Evolutionary conservation across 1,140 invertebrate genomes (phyloP).

Genomic region (Vanessa atalanta): DNA sequence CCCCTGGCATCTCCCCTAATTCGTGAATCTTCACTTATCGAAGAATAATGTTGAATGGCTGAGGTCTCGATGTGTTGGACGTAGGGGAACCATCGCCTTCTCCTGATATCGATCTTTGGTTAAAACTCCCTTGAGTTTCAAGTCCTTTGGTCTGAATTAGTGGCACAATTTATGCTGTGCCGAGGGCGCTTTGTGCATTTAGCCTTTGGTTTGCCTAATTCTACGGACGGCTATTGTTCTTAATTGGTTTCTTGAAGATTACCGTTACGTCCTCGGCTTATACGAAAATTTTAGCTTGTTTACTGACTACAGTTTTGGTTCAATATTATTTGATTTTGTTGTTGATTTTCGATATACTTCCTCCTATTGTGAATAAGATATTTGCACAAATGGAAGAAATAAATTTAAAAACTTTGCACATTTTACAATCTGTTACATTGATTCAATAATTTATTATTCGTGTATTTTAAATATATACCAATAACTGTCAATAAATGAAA

Average conservation of each 20-base stretch:
- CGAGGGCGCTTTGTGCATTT: slow-evolving; percentile 50
- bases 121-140: slow-evolving; percentile 66
- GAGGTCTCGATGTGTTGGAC: slow-evolving; percentile 55
- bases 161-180: slow-evolving; percentile 66
- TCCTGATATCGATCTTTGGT: slow-evolving; percentile 75
- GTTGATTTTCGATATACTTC: neutral
- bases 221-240: slow-evolving; percentile 38
- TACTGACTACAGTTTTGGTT: neutral
- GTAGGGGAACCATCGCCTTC: slow-evolving; percentile 55
- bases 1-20: slow-evolving; percentile 43
- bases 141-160: slow-evolving; percentile 67
- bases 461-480: neutral
- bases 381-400: neutral
- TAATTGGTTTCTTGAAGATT: slow-evolving; percentile 42
- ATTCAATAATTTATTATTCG: neutral
- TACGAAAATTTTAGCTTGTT: slow-evolving; percentile 13
- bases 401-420: neutral
- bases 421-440: no score
- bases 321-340: neutral
- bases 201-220: slow-evolving; percentile 44
- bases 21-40: slow-evolving; percentile 48
- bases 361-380: neutral
- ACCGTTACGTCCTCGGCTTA: slow-evolving; percentile 10
- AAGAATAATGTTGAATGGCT: slow-evolving; percentile 48
- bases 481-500: neutral